These are phyloP conservation scores for Xestia ashworthii DNA, from an alignment of 2,888 invertebrate genomes.

Conservation along the genomic window DNA sequence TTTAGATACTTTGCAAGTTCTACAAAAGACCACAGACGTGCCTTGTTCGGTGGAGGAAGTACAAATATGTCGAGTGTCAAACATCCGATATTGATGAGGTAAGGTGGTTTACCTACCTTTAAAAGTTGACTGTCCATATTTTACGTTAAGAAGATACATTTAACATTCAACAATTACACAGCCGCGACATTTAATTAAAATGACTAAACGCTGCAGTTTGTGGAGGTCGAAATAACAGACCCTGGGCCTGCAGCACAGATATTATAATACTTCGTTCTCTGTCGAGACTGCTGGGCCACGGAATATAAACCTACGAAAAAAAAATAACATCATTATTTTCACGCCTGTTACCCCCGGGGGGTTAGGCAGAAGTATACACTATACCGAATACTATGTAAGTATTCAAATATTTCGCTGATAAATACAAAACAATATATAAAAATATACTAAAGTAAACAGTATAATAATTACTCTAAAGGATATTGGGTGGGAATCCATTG, in stretches of 20 bases:
- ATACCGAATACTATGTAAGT: no score
- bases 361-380: no score
- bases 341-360: no score
- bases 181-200: background rate
- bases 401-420: background rate
- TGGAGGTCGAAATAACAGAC: background rate
- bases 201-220: background rate
- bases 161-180: no score
- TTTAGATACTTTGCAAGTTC: slow-evolving; percentile 10
- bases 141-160: background rate
- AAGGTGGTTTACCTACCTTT: slow-evolving; percentile 30
- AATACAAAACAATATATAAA: no score
- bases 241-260: no score
- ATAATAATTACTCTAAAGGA: background rate
- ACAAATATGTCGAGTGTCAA: slow-evolving; percentile 16
- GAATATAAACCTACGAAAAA: background rate
- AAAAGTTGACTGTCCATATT: background rate
- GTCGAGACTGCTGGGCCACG: no score
- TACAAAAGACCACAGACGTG: slow-evolving; percentile 19
- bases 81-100: slow-evolving; percentile 18
- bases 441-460: no score
- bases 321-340: no score
- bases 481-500: background rate
- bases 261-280: no score
- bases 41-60: slow-evolving; percentile 26